Percentiles rank a stretch among this genome's conserved stretches.
Conservation (phyloP, 1,140 invertebrate genomes). For the Apis cerana region DNA sequence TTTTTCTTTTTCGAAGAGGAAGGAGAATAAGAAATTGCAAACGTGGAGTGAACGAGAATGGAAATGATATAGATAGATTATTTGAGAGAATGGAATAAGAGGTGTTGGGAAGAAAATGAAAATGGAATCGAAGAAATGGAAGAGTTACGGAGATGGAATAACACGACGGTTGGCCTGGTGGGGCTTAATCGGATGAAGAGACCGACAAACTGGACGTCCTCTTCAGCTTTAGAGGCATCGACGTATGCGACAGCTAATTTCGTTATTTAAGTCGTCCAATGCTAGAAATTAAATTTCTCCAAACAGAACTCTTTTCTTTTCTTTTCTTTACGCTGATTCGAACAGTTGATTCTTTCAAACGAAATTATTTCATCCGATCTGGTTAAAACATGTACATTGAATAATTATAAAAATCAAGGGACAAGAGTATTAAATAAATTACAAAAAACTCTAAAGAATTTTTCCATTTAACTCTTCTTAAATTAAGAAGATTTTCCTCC, state of each 20-base stretch:
- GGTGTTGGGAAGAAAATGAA: background rate
- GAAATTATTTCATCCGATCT: too few relatives aligned
- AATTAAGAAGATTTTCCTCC: too few relatives aligned
- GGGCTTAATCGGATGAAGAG: conserved; percentile 74
- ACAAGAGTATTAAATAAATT: too few relatives aligned
- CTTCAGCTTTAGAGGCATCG: conserved; percentile 52
- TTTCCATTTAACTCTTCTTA: too few relatives aligned
- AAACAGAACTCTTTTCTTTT: too few relatives aligned
- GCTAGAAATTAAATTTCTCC: background rate
- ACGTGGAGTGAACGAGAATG: too few relatives aligned
- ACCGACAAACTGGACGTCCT: conserved; percentile 70
- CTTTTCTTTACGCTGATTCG: background rate
- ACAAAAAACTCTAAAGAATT: too few relatives aligned
- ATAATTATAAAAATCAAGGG: too few relatives aligned
- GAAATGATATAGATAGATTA: too few relatives aligned
- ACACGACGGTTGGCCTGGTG: conserved; percentile 36
- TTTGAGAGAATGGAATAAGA: background rate
- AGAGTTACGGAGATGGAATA: conserved; percentile 40
- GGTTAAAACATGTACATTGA: too few relatives aligned
- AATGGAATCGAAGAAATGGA: conserved; percentile 15
- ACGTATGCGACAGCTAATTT: conserved; percentile 49
- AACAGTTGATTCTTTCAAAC: background rate
- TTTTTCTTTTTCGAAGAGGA: too few relatives aligned
- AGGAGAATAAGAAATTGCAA: too few relatives aligned
- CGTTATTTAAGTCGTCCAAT: conserved; percentile 40